Evolutionary conservation across 2,113 vertebrate species (phyloP), one percentile per base, ranked within the genome.

Genomic region (Nannospalax galili): DNA sequence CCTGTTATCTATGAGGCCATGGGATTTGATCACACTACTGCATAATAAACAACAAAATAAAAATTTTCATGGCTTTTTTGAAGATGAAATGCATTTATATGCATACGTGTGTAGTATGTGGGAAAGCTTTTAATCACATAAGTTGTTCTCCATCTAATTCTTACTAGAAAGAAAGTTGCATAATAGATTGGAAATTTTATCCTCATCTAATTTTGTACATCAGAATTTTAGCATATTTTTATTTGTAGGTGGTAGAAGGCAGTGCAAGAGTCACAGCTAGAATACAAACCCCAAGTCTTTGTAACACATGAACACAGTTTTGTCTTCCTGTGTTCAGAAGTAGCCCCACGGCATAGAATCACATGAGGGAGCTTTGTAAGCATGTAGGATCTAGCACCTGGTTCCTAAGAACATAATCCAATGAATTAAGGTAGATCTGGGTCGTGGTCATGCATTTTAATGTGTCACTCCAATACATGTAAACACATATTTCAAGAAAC

Each of bases 171-270:
- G 12, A 67, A 90, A 58, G 40, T 79, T 86, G 48, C n/a, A 60
- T 52, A 65, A 58, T 42, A 4, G 10, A 24, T 30, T 64, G 30
- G 26, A 28, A 91, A 75, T 94, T 90, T 67, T 42, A 45, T 32
- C 40, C 26, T 89, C 62, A 73, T 96, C 52, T 69, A 40, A 45
- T 48, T 84, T 65, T 92, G 42, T 15, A 35, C 11, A 0, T 26
- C 81, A 74, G 24, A 73, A 88, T 87, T 52, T 80, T 48, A 75
- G 62, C 85, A 88, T 69, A 82, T 48, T 96, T 91, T 93, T 42
- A 73, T 88, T 45, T 0, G 17, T 72, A 69, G 79, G 19, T 80
- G 7, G 32, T 48, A 67, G 42, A 91, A 32, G 56, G 15, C 56
- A 89, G 48, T 82, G 42, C 16, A 88, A 90, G 82, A 70, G 37